Base-by-base conservation (phyloP, 2,888 invertebrate species). In the Scaptomyza reducta region DNA sequence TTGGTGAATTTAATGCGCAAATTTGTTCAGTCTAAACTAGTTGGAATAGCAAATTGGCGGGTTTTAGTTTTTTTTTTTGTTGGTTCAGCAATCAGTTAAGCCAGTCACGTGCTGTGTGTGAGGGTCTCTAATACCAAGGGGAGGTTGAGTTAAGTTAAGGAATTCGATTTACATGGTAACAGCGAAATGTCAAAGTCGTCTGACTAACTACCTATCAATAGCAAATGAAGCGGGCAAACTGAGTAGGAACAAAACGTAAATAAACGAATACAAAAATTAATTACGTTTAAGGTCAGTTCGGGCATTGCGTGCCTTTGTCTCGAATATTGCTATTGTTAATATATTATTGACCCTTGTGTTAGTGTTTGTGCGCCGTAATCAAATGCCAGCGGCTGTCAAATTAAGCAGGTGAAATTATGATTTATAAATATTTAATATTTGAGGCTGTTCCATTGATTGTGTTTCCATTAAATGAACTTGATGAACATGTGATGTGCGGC, bases 61-160 rank as follows among this genome's bases (percentile, higher is more conserved):
- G 57, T 62, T n/a, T n/a, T n/a, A n/a, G 69, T 55, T 46, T 35
- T 31, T 29, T 6, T 25, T 22, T 18, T 18, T 46, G 13, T 45
- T 14, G 25, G 6, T n/a, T 9, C 40, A 29, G 31, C 33, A 60
- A 77, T 84, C 60, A 65, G 57, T 11, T 6, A 86, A 38, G 35
- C 89, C 64, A 69, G 81, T 89, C 87, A 87, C 87, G 87, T 89
- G 59, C 70, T 2, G 1, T 38, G 14, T 25, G 1, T 42, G 70
- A 74, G 74, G 67, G 70, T 81, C 58, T 81, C 56, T 57, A 70
- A 65, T 57, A 46, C 72, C 88, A 88, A 88, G 88, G 89, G 79
- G 86, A 88, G 87, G 84, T 70, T 83, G 70, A 62, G 71, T 70
- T 83, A 74, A 61, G 70, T 62, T 61, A 75, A 71, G 74, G 75